phyloP scores from a whole-genome alignment of 2,113 vertebrate species.

The Chaetura pelagica region DNA sequence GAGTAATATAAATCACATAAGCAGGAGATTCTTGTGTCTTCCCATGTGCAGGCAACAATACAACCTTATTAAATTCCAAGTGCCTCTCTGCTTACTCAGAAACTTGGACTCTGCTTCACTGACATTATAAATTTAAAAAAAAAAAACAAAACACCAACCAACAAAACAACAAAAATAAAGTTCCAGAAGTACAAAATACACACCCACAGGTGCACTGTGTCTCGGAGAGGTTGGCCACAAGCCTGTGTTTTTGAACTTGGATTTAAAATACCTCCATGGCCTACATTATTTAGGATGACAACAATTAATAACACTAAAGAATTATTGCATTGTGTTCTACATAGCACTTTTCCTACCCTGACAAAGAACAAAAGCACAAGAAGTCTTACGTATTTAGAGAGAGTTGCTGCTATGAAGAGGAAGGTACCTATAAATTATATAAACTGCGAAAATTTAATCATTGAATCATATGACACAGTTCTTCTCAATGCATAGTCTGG shows the following conservation, averaged over 20 bases:
- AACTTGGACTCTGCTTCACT: not conserved
- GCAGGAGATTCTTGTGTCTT: slow-evolving; percentile 9
- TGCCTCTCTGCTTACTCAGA: not conserved
- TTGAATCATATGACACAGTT: slow-evolving; percentile 16
- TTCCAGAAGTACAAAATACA: not conserved
- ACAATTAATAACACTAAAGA: not conserved
- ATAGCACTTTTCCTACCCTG: not conserved
- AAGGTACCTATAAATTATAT: slow-evolving; percentile 21
- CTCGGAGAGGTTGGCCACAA: not conserved
- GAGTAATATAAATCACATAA: slow-evolving; percentile 5
- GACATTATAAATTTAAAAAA: not conserved
- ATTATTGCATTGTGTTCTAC: not conserved
- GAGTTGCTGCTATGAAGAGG: not conserved
- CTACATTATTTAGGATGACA: not conserved
- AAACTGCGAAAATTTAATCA: slow-evolving; percentile 33
- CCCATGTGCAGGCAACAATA: not conserved
- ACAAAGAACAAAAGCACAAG: not conserved
- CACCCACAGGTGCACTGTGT: not conserved
- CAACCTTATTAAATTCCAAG: not conserved
- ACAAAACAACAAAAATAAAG: not conserved
- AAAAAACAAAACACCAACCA: not conserved
- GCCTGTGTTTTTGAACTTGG: not conserved
- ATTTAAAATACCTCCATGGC: not conserved
- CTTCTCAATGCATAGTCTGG: slow-evolving; percentile 14
- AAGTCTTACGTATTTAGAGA: not conserved